These are phyloP conservation scores for Hyaena hyaena DNA, from an alignment of 2,113 vertebrate genomes.

Conservation along the genomic window DNA sequence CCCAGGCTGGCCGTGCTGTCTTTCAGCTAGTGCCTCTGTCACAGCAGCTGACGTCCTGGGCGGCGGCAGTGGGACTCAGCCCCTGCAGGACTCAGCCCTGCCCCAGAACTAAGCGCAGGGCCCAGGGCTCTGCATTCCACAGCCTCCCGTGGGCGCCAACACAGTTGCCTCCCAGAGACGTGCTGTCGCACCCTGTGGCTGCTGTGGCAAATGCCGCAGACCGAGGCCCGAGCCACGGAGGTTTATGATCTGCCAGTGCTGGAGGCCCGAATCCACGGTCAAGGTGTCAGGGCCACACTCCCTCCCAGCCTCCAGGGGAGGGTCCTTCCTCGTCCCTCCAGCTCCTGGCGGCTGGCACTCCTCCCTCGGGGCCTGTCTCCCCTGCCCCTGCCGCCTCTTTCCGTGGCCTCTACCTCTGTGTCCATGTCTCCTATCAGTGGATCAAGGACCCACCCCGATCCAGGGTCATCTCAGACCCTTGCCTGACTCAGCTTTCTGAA, in stretches of 20 bases:
- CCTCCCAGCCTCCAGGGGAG: no score
- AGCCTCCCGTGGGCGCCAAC: background rate
- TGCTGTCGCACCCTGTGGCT: accelerated
- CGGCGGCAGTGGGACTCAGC: no score
- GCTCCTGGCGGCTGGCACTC: accelerated
- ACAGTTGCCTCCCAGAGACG: background rate
- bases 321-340: background rate
- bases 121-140: background rate
- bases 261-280: background rate
- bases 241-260: background rate
- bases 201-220: background rate
- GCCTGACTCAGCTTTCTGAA: background rate
- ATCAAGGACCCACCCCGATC: background rate
- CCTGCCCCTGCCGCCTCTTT: no score
- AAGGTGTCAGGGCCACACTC: accelerated
- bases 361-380: background rate
- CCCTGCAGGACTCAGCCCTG: background rate
- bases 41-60: no score
- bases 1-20: background rate
- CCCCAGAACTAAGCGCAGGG: background rate
- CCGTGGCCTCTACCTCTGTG: background rate
- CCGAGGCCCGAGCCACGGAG: background rate
- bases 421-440: background rate
- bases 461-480: background rate
- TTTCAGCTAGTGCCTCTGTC: accelerated